Evolutionary conservation across 2,113 vertebrate species (phyloP), one percentile per base, ranked within the genome.

Genomic region (Pterophyllum scalare): DNA sequence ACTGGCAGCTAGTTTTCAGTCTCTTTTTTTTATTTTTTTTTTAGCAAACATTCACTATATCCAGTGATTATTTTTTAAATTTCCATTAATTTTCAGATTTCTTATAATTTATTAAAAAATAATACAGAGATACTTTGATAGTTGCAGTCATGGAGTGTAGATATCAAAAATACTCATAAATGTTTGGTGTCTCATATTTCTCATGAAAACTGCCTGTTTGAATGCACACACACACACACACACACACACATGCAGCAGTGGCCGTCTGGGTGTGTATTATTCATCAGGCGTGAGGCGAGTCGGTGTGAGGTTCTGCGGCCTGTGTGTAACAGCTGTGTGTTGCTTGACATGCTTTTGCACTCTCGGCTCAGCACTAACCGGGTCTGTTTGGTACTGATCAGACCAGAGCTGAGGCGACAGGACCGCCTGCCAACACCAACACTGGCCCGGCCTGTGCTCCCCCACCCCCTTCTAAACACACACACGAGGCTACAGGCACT

Each of bases 281-380:
- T 76, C 94, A 97, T 97, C 96, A 96, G 93, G 95, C 94, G 75
- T 93, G 95, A 96, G 96, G 96, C 92, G 91, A 96, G 96, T 95
- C 81, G 33, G 82, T 38, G 78, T 57, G 56, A 87, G 59, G 85
- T 92, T 93, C 92, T 88, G 93, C 12, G 84, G 96, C 90, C 96
- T 95, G 95, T 96, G 96, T 97, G 97, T 97, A 97, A 98, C 97
- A 97, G 97, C 96, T 96, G 95, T 95, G 96, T 97, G 95, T 97
- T 96, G 95, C 96, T 94, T 95, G 96, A 99, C 98, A 99, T 97
- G 97, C 96, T 98, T 99, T 98, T 98, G 97, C 98, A 98, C 98
- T 99, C 97, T 97, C 96, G 93, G 96, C 96, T 96, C 96, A 95
- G 94, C 95, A 78, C 85, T 85, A 86, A 86, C 88, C 89, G 75